These are phyloP conservation scores for Eremophila alpestris DNA, from an alignment of 2,797 vertebrate genomes.

Conservation along the genomic window DNA sequence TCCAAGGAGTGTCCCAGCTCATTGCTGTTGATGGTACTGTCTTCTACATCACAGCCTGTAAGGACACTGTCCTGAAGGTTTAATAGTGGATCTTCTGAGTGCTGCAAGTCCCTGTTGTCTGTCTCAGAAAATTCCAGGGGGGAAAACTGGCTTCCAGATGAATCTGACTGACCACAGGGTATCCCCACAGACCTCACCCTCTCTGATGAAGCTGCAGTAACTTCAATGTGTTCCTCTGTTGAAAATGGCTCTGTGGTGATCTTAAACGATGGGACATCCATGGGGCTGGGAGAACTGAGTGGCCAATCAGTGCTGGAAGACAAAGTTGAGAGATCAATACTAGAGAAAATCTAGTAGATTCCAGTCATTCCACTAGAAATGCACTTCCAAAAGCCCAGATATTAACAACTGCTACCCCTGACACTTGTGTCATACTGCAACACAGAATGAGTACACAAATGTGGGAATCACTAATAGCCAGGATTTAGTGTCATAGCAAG, in stretches of 20 bases:
- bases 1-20: constrained; percentile 82
- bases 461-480: not conserved
- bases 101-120: constrained; percentile 50
- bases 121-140: constrained; percentile 65
- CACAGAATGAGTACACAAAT: not conserved
- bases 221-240: constrained; percentile 73
- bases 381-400: not conserved
- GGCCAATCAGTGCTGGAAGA: constrained; percentile 90
- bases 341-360: not conserved
- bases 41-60: constrained; percentile 82
- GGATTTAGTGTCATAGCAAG: not conserved
- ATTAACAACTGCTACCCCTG: not conserved
- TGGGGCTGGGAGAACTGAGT: constrained; percentile 88
- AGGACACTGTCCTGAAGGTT: constrained; percentile 87
- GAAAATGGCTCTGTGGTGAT: constrained; percentile 84
- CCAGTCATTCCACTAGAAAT: not conserved
- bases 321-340: not conserved
- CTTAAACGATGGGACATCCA: constrained; percentile 91
- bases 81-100: constrained; percentile 31
- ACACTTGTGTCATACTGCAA: not conserved
- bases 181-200: constrained; percentile 66
- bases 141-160: constrained; percentile 65
- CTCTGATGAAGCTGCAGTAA: constrained; percentile 64
- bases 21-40: constrained; percentile 73
- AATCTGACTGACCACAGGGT: constrained; percentile 64